A percentile compares a stretch with the other conserved stretches of the same genome.
These are phyloP conservation scores for Octopus bimaculoides DNA, from an alignment of 1,140 invertebrate genomes.

Conservation along the genomic window DNA sequence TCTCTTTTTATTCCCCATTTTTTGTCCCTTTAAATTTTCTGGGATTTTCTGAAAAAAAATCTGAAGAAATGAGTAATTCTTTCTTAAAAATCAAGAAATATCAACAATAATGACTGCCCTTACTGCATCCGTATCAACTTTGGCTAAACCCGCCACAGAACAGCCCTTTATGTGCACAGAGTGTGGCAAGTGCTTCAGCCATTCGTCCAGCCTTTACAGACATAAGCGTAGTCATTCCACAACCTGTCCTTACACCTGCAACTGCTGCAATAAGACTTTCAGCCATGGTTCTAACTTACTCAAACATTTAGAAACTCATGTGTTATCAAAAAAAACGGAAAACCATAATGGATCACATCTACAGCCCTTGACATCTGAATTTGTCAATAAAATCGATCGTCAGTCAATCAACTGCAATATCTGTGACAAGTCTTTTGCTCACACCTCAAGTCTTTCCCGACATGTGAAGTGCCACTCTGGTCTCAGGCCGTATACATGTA, in stretches of 20 bases:
- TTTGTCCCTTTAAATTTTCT: no score
- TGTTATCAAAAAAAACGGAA: background rate
- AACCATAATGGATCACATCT: background rate
- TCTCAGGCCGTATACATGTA: background rate
- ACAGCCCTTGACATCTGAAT: background rate
- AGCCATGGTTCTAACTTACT: background rate
- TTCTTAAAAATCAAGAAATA: no score
- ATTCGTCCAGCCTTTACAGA: background rate
- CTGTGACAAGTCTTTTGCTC: background rate
- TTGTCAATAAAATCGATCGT: background rate
- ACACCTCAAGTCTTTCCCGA: background rate
- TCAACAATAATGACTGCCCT: no score
- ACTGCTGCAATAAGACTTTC: background rate
- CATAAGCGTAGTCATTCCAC: background rate
- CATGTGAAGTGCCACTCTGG: background rate
- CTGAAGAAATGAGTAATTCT: no score
- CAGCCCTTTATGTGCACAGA: background rate
- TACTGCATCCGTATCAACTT: no score
- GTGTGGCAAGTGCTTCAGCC: background rate
- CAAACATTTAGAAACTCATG: conserved; percentile 1
- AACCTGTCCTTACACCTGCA: background rate
- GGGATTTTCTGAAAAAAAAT: no score
- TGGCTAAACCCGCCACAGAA: background rate
- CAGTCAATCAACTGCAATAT: background rate
- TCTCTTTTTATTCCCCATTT: no score